Conservation (phyloP, 1,140 invertebrate species). For the Muscidifurax raptorellus region DNA sequence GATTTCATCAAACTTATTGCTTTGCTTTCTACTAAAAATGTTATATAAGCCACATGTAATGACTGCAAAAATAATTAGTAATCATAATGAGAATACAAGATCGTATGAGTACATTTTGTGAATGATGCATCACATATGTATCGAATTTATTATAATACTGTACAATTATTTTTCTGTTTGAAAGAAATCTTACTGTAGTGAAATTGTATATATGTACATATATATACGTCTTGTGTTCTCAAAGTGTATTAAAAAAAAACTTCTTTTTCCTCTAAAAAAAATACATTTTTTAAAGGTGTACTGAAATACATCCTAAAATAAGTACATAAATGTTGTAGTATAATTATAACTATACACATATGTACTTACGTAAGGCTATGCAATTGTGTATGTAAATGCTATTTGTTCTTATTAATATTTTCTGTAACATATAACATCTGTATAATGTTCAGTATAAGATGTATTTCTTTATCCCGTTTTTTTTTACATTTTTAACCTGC, state of each 20-base stretch:
- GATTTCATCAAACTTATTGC: slow-evolving; percentile 44
- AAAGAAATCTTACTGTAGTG: slow-evolving; percentile 54
- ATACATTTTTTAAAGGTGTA: slow-evolving; percentile 8
- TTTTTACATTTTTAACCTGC: slow-evolving; percentile 24
- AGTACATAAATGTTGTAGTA: slow-evolving; percentile 45
- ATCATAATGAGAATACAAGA: slow-evolving; percentile 56
- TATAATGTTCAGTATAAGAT: slow-evolving; percentile 38
- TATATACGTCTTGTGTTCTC: slow-evolving; percentile 62
- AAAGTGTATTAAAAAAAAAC: slow-evolving; percentile 58
- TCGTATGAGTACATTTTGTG: slow-evolving; percentile 56
- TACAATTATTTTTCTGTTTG: slow-evolving; percentile 50
- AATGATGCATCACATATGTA: slow-evolving; percentile 57
- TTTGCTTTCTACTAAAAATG: slow-evolving; percentile 46
- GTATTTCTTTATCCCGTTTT: slow-evolving; percentile 30
- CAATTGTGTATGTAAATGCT: slow-evolving; percentile 39
- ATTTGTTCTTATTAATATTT: slow-evolving; percentile 37
- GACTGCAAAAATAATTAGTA: slow-evolving; percentile 37
- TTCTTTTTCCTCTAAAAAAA: slow-evolving; percentile 32
- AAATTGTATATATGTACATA: slow-evolving; percentile 64
- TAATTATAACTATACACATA: slow-evolving; percentile 24
- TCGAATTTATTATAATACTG: slow-evolving; percentile 45
- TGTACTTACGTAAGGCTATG: slow-evolving; percentile 51
- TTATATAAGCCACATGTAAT: slow-evolving; percentile 43
- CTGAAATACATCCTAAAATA: slow-evolving; percentile 31
- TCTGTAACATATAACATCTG: slow-evolving; percentile 28